phyloP scores from a whole-genome alignment of 2,888 invertebrate species.

The Lordiphosa andalusiaca region DNA sequence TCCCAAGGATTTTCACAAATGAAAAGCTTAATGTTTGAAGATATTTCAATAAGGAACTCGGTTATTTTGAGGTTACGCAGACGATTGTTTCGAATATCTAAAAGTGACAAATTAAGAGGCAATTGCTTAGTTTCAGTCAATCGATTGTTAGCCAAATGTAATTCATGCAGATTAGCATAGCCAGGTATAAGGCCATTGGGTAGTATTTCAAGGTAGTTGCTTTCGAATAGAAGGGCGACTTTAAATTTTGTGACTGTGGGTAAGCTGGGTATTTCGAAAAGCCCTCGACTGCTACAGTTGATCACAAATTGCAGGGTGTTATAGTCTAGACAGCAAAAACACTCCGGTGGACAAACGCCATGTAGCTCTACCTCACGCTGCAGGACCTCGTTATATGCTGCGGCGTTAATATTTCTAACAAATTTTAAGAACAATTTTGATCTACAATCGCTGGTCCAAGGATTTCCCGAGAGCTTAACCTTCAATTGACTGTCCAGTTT shows the following conservation, averaged over 20 bases:
- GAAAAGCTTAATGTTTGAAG: not conserved
- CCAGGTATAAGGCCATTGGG: not conserved
- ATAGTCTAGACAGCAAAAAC: constrained; percentile 15
- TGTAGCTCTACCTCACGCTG: constrained; percentile 1
- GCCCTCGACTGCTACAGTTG: constrained; percentile 9
- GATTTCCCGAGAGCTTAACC: constrained; percentile 8
- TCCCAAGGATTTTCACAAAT: constrained; percentile 27
- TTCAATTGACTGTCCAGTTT: no score
- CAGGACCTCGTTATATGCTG: constrained; percentile 3
- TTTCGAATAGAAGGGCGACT: not conserved
- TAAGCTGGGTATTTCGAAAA: constrained; percentile 4
- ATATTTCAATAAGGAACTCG: not conserved
- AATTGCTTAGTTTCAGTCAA: not conserved
- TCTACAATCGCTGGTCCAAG: constrained; percentile 11
- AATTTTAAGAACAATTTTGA: constrained; percentile 3
- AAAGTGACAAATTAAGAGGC: constrained; percentile 5
- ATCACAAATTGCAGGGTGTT: constrained; percentile 8
- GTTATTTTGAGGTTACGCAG: not conserved
- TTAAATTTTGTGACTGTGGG: not conserved
- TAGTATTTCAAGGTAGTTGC: not conserved
- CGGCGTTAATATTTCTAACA: not conserved
- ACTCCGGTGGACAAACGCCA: constrained; percentile 4
- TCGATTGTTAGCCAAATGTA: constrained; percentile 5
- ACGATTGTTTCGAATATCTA: constrained; percentile 24
- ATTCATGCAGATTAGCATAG: not conserved